phyloP scores from a whole-genome alignment of 2,797 vertebrate species.

The Sebastes elongatus region DNA sequence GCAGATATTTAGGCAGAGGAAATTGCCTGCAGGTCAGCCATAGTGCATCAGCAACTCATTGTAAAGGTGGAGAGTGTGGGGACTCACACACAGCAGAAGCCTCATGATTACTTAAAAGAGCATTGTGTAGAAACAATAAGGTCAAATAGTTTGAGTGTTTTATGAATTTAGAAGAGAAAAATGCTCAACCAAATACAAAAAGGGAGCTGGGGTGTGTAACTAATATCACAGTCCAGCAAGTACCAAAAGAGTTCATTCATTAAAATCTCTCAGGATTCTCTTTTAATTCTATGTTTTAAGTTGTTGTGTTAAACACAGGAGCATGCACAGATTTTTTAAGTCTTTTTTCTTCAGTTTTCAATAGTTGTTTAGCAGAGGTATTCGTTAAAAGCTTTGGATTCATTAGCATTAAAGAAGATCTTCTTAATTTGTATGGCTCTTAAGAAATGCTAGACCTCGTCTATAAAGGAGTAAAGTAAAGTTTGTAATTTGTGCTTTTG shows the following conservation, averaged over 20 bases:
- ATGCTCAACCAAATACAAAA: background rate
- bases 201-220: background rate
- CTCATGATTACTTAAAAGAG: conserved; percentile 5
- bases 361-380: background rate
- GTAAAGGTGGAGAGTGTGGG: conserved; percentile 21
- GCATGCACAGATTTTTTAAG: background rate
- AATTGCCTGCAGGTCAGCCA: conserved; percentile 50
- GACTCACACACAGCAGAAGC: background rate
- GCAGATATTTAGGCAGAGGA: conserved; percentile 44
- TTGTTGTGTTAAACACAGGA: background rate
- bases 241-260: background rate
- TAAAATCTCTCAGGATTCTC: background rate
- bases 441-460: background rate
- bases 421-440: background rate
- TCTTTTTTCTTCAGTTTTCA: background rate
- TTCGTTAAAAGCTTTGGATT: background rate
- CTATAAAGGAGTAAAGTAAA: background rate
- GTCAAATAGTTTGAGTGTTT: conserved; percentile 1
- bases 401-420: background rate
- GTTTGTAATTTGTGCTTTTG: background rate
- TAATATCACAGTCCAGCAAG: background rate
- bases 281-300: background rate
- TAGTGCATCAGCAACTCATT: conserved; percentile 37
- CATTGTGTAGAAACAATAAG: conserved; percentile 4
- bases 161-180: background rate